Conservation (phyloP, 2,888 invertebrate genomes). For the Scaptomyza polygonia region DNA sequence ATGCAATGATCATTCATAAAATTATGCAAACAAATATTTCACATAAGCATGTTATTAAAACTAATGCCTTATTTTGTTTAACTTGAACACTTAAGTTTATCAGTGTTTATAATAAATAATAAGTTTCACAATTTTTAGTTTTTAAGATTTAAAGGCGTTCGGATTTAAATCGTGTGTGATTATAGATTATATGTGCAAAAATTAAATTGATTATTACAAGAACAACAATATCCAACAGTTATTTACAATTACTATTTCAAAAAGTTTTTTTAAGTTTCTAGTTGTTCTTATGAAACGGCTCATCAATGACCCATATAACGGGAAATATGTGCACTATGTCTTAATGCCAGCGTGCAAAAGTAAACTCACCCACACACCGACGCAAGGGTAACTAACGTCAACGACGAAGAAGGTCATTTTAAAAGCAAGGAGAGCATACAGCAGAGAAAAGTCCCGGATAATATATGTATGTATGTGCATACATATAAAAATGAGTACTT, state of each 20-base stretch:
- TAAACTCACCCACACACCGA: conserved; percentile 4
- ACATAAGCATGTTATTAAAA: background rate
- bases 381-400: conserved; percentile 1
- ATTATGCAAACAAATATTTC: background rate
- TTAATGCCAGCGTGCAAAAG: conserved; percentile 3
- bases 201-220: too few species aligned
- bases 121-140: background rate
- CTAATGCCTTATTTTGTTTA: background rate
- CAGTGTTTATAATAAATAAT: background rate
- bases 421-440: conserved; percentile 14
- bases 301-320: conserved; percentile 43
- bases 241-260: too few species aligned
- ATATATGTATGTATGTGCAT: background rate
- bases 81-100: background rate
- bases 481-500: too few species aligned
- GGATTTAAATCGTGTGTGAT: too few species aligned
- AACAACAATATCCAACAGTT: too few species aligned
- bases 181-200: too few species aligned
- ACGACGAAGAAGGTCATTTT: conserved; percentile 22
- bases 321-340: conserved; percentile 29
- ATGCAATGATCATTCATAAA: conserved; percentile 33
- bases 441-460: conserved; percentile 22
- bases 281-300: background rate
- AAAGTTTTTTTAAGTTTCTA: background rate
- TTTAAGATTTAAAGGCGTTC: too few species aligned